A percentile compares a stretch with the other conserved stretches of the same genome.
Evolutionary conservation across 1,140 invertebrate species (phyloP).

Genomic region (Lepidurus couesii): DNA sequence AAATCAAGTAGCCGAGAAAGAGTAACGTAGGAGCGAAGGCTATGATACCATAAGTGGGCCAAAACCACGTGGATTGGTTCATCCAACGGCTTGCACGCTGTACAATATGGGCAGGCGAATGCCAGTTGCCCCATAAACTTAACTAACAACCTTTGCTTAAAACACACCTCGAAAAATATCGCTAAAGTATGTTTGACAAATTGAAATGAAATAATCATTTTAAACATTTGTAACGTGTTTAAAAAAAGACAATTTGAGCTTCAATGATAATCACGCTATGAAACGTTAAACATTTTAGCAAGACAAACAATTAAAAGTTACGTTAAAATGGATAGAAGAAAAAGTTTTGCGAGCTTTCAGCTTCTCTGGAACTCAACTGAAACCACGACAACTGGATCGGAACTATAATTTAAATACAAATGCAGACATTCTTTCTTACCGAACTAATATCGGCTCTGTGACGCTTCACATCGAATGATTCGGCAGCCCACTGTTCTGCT

Average conservation of each 20-base stretch:
- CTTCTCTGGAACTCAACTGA: neutral
- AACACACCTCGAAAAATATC: neutral
- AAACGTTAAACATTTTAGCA: too few relatives aligned
- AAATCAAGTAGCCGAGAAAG: slow-evolving; percentile 32
- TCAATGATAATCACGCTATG: too few relatives aligned
- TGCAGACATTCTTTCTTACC: slow-evolving; percentile 51
- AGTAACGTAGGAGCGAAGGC: slow-evolving; percentile 26
- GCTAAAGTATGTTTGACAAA: neutral
- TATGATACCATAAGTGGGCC: slow-evolving; percentile 29
- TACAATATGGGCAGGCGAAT: slow-evolving; percentile 29
- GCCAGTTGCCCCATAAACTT: neutral
- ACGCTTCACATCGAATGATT: slow-evolving; percentile 79
- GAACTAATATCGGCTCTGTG: slow-evolving; percentile 69
- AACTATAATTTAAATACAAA: neutral
- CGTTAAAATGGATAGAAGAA: too few relatives aligned
- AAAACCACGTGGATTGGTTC: slow-evolving; percentile 30
- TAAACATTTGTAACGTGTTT: too few relatives aligned
- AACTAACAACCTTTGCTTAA: neutral
- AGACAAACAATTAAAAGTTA: too few relatives aligned
- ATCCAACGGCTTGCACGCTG: slow-evolving; percentile 31
- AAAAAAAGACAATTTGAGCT: too few relatives aligned
- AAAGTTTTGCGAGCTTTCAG: neutral
- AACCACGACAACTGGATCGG: neutral
- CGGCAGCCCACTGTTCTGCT: slow-evolving; percentile 70
- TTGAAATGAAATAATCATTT: neutral